Conservation (phyloP, 1,140 invertebrate species). For the Papilio aristodemus region DNA sequence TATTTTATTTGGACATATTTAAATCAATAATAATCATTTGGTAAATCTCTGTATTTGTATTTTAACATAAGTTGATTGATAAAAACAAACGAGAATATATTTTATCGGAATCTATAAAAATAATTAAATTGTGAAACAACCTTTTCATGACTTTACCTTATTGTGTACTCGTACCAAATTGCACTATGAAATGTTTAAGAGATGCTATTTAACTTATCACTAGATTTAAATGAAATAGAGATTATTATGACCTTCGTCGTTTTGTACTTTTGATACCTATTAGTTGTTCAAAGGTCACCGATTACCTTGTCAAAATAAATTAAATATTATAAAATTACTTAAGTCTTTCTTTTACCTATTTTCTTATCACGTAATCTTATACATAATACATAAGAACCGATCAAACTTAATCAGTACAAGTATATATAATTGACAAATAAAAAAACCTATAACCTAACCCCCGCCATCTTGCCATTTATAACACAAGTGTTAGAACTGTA, state of each 20-base stretch:
- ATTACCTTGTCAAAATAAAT: constrained; percentile 78
- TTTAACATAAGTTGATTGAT: too few relatives aligned
- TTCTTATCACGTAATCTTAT: not conserved
- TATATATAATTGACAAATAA: not conserved
- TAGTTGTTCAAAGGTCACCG: constrained; percentile 76
- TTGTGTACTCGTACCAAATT: constrained; percentile 67
- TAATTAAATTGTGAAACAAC: not conserved
- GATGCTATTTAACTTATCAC: constrained; percentile 74
- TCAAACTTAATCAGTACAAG: too few relatives aligned
- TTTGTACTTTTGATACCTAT: constrained; percentile 78
- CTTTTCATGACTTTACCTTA: not conserved
- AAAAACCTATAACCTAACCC: constrained; percentile 3
- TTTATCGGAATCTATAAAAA: not conserved
- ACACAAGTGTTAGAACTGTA: not conserved
- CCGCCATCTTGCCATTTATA: constrained; percentile 6
- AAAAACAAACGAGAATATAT: not conserved
- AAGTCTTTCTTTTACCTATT: constrained; percentile 42
- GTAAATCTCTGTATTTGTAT: too few relatives aligned
- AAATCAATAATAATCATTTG: not conserved
- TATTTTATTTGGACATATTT: not conserved
- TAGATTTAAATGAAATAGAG: constrained; percentile 69
- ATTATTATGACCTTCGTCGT: constrained; percentile 72
- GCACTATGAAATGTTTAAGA: constrained; percentile 55
- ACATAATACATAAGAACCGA: too few relatives aligned
- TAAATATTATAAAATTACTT: constrained; percentile 73